Evolutionary conservation across 2,888 invertebrate species (phyloP), one percentile per base, ranked within the genome.

Genomic region (Spodoptera picta): DNA sequence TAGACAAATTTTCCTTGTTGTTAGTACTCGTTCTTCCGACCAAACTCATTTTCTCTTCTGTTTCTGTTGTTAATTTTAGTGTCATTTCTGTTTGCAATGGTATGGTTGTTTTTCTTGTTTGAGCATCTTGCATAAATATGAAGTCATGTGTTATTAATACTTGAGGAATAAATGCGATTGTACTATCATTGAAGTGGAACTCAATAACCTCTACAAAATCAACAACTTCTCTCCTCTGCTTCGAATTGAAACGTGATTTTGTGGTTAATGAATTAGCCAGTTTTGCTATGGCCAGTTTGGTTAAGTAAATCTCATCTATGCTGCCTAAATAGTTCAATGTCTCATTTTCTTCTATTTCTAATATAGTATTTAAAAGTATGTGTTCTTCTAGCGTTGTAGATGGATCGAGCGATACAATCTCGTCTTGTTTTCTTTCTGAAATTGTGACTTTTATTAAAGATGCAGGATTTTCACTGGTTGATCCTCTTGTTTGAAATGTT

Each of bases 1-100:
- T 62, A 59, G 79, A 85, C 49, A 92, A 66, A 11, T 93, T 92
- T 66, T 90, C 89, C 45, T 92, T 77, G 44, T 89, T 84, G 52
- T 92, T 92, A 4, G 90, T 68, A 77, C 88, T 92, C 4, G 89
- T 92, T 72, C 93, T 85, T 60, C 92, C 93, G 54, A 93, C 75
- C 2, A 86, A 65, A 60, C 69, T 82, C 7, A 77, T 46, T 76
- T 79, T 90, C 47, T 77, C 83, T 60, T 80, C 85, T 9, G 47
- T 24, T 24, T 6, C 11, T 70, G 63, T 78, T 9, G 23, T 43
- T 23, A n/a, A 4, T 43, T 61, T 62, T n/a, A 42, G 45, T 44
- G 48, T 51, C 3, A 14, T 46, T 43, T 51, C 47, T 45, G n/a
- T 45, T 14, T 44, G 41, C 41, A 19, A 0, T 52, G 41, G 9